Evolutionary conservation across 2,888 invertebrate species (phyloP), one percentile per base, ranked within the genome.

Genomic region (Tanytarsus gracilentus): DNA sequence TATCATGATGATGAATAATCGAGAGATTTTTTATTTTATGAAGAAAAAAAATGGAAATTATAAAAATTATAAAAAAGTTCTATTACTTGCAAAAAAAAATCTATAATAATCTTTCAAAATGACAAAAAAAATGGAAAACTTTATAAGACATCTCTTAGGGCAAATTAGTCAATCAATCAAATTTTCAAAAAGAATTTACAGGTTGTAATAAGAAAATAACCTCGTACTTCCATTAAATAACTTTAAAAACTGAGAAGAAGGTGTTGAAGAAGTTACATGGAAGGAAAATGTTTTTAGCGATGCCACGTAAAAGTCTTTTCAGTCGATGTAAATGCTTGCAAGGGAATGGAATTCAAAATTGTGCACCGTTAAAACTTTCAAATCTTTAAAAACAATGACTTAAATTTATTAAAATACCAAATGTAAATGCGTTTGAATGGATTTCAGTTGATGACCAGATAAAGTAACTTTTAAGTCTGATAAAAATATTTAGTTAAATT

Each of bases 121-220:
- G 8, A n/a, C n/a, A 48, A 48, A 50, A 26, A 25, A 48, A 50
- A 50, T 4, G 14, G 11, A 48, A 48, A 26, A 14, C 26, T 26
- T 25, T 50, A 27, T 14, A 50, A 48, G 21, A 21, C 21, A 53
- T 27, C n/a, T 40, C 55, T 55, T 55, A 55, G 55, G 40, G 49
- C 39, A 25, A 55, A 40, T 40, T 39, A 40, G 33, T 55, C 55
- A 55, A 55, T 55, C 40, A 40, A 55, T 40, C n/a, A n/a, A n/a
- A n/a, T n/a, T n/a, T 39, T 55, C 26, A 39, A 52, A 44, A 44
- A 40, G 7, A 40, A 49, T 26, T 40, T 55, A 55, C 55, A 55
- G 55, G 55, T 55, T 55, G 55, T 55, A 55, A 33, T 16, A 26
- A 26, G 39, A 33, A 39, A 52, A 55, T n/a, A 55, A 55, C 55